Conservation (phyloP, 2,888 invertebrate species). For the Lasioglossum figueresi region DNA sequence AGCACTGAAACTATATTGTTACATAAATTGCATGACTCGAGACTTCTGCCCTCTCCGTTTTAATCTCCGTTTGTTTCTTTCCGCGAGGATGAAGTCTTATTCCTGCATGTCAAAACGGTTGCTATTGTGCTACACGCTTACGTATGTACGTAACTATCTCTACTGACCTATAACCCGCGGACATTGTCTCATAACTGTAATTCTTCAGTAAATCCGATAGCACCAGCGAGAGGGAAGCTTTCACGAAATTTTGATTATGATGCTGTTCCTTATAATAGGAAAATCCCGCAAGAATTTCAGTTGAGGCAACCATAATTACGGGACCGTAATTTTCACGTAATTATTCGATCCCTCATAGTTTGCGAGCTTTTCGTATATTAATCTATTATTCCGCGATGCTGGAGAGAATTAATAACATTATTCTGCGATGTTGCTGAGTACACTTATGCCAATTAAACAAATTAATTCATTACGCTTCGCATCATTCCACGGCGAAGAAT, state of each 20-base stretch:
- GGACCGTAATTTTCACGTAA: not conserved
- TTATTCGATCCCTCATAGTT: not conserved
- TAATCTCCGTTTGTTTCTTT: not conserved
- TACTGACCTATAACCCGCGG: not conserved
- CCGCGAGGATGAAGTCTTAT: not conserved
- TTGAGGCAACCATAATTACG: not conserved
- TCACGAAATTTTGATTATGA: not conserved
- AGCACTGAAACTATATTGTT: not conserved
- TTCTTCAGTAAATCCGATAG: not conserved
- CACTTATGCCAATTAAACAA: not conserved
- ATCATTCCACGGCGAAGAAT: no score
- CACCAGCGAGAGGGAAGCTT: not conserved
- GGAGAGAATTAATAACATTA: not conserved
- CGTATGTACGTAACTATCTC: not conserved
- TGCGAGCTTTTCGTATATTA: not conserved
- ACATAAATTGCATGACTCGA: not conserved
- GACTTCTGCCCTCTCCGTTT: not conserved
- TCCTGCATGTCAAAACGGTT: not conserved
- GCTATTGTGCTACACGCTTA: conserved; percentile 1
- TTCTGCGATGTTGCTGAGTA: not conserved
- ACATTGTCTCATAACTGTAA: not conserved
- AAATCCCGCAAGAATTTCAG: not conserved
- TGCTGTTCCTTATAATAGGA: not conserved
- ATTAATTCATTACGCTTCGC: not conserved
- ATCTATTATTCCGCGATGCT: not conserved